Evolutionary conservation across 2,888 invertebrate species (phyloP).

Genomic region (Argyra leucocephala): DNA sequence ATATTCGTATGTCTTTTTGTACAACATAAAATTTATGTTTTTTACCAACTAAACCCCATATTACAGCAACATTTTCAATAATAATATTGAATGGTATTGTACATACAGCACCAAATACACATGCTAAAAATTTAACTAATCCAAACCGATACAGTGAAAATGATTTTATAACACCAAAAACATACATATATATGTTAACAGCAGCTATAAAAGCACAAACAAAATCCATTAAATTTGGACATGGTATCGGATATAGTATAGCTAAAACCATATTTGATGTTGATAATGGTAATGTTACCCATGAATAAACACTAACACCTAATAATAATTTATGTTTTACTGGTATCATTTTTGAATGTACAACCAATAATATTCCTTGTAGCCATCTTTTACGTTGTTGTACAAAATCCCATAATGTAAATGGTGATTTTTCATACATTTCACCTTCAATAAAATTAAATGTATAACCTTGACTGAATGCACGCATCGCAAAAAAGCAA

Average conservation of each 20-base stretch:
- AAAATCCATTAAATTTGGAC: constrained; percentile 73
- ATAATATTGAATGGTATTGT: constrained; percentile 89
- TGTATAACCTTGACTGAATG: constrained; percentile 77
- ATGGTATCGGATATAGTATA: constrained; percentile 76
- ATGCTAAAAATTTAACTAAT: constrained; percentile 63
- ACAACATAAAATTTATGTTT: constrained; percentile 97
- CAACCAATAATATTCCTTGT: constrained; percentile 80
- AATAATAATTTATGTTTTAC: constrained; percentile 68
- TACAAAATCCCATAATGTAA: constrained; percentile 87
- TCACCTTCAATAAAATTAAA: constrained; percentile 96
- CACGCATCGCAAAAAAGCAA: constrained; percentile 94
- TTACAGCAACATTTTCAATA: constrained; percentile 88
- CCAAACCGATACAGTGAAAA: constrained; percentile 85
- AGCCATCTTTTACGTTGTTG: constrained; percentile 96
- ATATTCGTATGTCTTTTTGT: constrained; percentile 73
- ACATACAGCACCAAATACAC: constrained; percentile 74
- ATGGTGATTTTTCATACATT: constrained; percentile 98
- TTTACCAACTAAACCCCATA: constrained; percentile 88
- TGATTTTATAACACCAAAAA: constrained; percentile 94
- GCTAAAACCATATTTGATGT: constrained; percentile 82
- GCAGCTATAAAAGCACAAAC: constrained; percentile 85
- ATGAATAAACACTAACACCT: constrained; percentile 84
- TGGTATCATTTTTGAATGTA: constrained; percentile 77
- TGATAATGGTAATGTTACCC: constrained; percentile 89
- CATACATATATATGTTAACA: constrained; percentile 93